These are phyloP conservation scores for Chloroclysta siterata DNA, from an alignment of 2,888 invertebrate species.

Conservation along the genomic window DNA sequence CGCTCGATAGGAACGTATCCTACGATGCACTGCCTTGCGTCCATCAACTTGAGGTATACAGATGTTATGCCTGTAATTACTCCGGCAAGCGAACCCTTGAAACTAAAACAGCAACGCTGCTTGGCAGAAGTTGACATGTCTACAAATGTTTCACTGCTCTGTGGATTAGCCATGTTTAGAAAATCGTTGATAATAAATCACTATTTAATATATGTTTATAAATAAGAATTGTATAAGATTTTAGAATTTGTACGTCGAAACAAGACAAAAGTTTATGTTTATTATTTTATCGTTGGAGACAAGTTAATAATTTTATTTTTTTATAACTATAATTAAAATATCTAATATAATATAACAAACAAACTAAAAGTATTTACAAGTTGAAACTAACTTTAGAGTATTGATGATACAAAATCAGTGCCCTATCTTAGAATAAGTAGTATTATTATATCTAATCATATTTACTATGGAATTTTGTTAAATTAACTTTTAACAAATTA, in stretches of 20 bases:
- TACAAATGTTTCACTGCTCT: constrained; percentile 1
- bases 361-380: constrained; percentile 23
- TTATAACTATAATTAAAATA: constrained; percentile 6
- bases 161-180: constrained; percentile 6
- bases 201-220: constrained; percentile 9
- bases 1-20: too few species aligned
- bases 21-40: too few species aligned
- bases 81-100: too few species aligned
- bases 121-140: neutral
- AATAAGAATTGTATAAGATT: constrained; percentile 21
- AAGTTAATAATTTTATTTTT: constrained; percentile 27
- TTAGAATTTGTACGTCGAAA: constrained; percentile 18
- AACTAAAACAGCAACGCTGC: too few species aligned
- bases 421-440: constrained; percentile 14
- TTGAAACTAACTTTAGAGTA: constrained; percentile 5
- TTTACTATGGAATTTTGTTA: constrained; percentile 7
- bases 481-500: neutral
- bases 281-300: constrained; percentile 24
- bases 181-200: constrained; percentile 10
- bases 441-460: constrained; percentile 1
- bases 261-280: constrained; percentile 21
- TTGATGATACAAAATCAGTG: constrained; percentile 10
- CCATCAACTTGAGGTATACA: too few species aligned
- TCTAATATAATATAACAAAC: constrained; percentile 2
- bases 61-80: too few species aligned